Evolutionary conservation across 2,113 vertebrate species (phyloP).

Genomic region (Carassius gibelio): DNA sequence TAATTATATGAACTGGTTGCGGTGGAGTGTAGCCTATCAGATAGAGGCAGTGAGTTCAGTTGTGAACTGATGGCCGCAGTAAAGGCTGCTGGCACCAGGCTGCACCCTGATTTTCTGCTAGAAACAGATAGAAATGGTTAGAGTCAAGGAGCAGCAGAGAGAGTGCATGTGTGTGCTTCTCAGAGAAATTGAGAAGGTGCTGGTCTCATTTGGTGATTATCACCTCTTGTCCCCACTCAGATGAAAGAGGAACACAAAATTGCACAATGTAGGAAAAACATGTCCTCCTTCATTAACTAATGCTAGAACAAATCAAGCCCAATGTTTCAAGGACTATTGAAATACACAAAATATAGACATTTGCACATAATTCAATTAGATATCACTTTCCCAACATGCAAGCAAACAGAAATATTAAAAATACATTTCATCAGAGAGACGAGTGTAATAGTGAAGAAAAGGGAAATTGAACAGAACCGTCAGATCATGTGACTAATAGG

Average conservation of each 20-base stretch:
- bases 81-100: conserved; percentile 42
- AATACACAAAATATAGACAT: conserved; percentile 21
- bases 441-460: conserved; percentile 24
- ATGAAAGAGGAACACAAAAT: conserved; percentile 19
- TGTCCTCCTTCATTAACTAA: conserved; percentile 28
- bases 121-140: conserved; percentile 22
- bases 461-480: neutral
- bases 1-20: conserved; percentile 80
- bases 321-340: neutral
- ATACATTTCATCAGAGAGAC: conserved; percentile 21
- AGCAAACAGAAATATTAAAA: conserved; percentile 12
- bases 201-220: conserved; percentile 44
- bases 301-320: neutral
- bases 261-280: conserved; percentile 30
- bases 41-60: conserved; percentile 68
- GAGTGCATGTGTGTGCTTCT: conserved; percentile 20
- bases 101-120: conserved; percentile 36
- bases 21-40: conserved; percentile 77
- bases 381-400: conserved; percentile 8
- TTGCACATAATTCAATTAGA: conserved; percentile 33
- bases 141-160: neutral
- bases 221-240: conserved; percentile 27
- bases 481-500: neutral
- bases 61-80: conserved; percentile 71
- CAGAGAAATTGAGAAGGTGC: neutral